Evolutionary conservation across 2,797 vertebrate genomes (phyloP).

Genomic region (Aselliscus stoliczkanus): DNA sequence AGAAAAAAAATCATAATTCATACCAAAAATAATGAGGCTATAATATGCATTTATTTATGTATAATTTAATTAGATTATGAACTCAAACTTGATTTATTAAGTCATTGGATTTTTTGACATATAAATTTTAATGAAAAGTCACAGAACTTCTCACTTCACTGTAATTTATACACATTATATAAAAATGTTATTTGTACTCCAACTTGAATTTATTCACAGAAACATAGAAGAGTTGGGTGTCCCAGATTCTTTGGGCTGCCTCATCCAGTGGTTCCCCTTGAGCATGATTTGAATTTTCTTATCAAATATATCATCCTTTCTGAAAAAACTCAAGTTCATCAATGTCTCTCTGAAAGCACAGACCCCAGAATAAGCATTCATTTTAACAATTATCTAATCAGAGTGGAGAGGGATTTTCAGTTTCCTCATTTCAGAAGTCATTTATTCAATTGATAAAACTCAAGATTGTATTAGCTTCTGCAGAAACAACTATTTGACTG

Average conservation of each 20-base stretch:
- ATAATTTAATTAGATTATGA: neutral
- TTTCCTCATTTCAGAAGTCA: neutral
- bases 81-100: constrained; percentile 6
- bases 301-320: neutral
- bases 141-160: neutral
- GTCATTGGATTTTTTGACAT: neutral
- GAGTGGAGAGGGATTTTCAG: neutral
- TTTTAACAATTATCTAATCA: neutral
- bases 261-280: neutral
- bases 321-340: neutral
- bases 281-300: neutral
- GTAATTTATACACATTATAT: neutral
- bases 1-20: neutral
- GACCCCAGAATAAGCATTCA: neutral
- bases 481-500: neutral
- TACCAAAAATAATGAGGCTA: neutral
- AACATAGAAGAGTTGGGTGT: neutral
- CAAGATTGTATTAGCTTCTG: neutral
- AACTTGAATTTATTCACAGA: neutral
- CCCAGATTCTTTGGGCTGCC: neutral
- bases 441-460: neutral
- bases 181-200: neutral
- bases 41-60: neutral
- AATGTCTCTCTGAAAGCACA: neutral
- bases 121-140: neutral